Evolutionary conservation across 2,888 invertebrate genomes (phyloP), one percentile per base, ranked within the genome.

Genomic region (Brenthis ino): DNA sequence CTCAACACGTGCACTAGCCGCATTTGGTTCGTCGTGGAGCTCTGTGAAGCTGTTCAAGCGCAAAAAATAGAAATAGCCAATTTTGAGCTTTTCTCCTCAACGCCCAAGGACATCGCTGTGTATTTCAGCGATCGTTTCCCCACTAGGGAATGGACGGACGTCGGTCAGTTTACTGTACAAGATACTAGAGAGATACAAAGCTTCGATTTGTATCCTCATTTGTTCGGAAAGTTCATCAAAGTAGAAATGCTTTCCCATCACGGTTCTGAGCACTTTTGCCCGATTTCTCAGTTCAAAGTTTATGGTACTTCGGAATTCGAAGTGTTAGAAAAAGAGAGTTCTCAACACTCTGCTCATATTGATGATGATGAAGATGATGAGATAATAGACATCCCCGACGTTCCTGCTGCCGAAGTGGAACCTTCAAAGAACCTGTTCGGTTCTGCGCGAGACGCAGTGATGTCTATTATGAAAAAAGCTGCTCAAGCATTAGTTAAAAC

Each of bases 41-140:
- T 99, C 2, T 99, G 99, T 91, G 99, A 99, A 84, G 97, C 99
- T 4, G 97, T 99, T 72, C 99, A 99, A 90, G 97, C 98, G 4
- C 97, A 97, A 85, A 97, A 96, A 89, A 96, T 99, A 72, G 99
- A 99, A 80, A 92, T 99, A 77, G 99, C 99, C 3, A 99, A 99
- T 88, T 98, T 98, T 84, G 99, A 99, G 88, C 92, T 99, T 70
- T 99, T 99, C 89, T 99, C 99, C 8, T 99, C 99, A 0, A 97
- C 97, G 37, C 99, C 99, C 14, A 97, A 97, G 86, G 97, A 98
- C 74, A 97, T 99, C 84, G 95, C 96, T 16, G 96, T 98, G 8
- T 97, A 94, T 76, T 96, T 97, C 67, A 97, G 97, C 81, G 98
- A 98, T 87, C 94, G 98, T 64, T 98, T 96, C 87, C 98, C 98